Evolutionary conservation across 2,888 invertebrate genomes (phyloP), one percentile per base, ranked within the genome.

Genomic region (Capitulum mitella): DNA sequence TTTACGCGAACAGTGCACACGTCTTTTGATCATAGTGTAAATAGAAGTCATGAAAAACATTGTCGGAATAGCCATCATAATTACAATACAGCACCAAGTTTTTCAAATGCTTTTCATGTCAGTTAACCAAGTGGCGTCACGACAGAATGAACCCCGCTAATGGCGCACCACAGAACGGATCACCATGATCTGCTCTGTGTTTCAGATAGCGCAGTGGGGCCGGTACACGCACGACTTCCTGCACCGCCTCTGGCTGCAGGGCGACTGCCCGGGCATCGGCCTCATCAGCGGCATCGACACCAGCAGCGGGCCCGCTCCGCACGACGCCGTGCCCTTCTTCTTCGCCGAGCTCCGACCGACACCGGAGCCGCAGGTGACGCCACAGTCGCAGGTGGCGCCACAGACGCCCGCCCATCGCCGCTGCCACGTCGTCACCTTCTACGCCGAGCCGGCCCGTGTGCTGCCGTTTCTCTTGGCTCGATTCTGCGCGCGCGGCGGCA

Each of bases 381-480:
- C 54, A 2, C 29, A 26, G 40, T 40, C 78, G n/a, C 64, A 10
- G 58, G 10, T 8, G 19, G 6, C 61, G 12, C 77, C 43, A 8
- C 29, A 10, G 16, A 51, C 79, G 12, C 51, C 61, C 19, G 78
- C 40, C 78, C 78, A 40, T 61, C 82, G 84, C 80, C 94, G 92
- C 0, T 86, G 88, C 78, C 88, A 88, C 6, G 92, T 90, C 82
- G 87, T 91, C 0, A 90, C 92, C 0, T 91, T 91, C 82, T 90
- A 90, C 0, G 89, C 90, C 51, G 92, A 93, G 82, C 90, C 92
- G 0, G 82, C 87, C 0, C 88, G 88, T 79, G 86, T 93, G n/a
- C 84, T 95, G 32, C 91, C 91, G 0, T 90, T 90, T 85, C 85
- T 95, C 1, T 88, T 88, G 85, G 86, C 89, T 76, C 87, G 89